These are phyloP conservation scores for Takifugu rubripes DNA, from an alignment of 2,797 vertebrate species.

Conservation along the genomic window DNA sequence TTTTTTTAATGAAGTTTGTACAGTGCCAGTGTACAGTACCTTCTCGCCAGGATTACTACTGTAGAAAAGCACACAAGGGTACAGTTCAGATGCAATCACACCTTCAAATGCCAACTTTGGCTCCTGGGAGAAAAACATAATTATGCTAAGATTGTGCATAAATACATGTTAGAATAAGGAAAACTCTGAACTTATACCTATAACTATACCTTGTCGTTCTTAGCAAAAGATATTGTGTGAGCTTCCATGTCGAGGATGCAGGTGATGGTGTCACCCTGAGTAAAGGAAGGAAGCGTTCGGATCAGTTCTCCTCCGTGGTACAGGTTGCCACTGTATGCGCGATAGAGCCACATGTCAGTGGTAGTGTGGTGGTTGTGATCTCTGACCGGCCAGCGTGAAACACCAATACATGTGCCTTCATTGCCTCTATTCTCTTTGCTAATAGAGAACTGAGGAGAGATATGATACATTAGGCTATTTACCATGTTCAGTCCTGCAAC, in stretches of 20 bases:
- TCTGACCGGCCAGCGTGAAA: slow-evolving; percentile 80
- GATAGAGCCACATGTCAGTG: slow-evolving; percentile 84
- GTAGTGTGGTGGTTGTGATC: slow-evolving; percentile 84
- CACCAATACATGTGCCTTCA: slow-evolving; percentile 79
- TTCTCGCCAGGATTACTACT: slow-evolving; percentile 85
- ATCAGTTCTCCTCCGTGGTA: slow-evolving; percentile 81
- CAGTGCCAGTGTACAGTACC: slow-evolving; percentile 42
- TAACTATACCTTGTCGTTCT: slow-evolving; percentile 77
- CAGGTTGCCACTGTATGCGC: slow-evolving; percentile 81
- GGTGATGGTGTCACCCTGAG: slow-evolving; percentile 82
- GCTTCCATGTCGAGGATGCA: slow-evolving; percentile 84
- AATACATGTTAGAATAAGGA: neutral
- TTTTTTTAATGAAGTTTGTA: neutral
- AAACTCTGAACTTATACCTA: neutral
- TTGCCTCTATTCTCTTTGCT: slow-evolving; percentile 83
- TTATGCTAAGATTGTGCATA: neutral
- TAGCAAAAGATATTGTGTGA: slow-evolving; percentile 80
- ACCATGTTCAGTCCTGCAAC: neutral
- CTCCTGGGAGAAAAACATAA: slow-evolving; percentile 62
- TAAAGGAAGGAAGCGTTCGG: slow-evolving; percentile 78
- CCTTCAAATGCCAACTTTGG: slow-evolving; percentile 83
- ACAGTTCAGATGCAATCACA: slow-evolving; percentile 77
- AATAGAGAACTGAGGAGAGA: slow-evolving; percentile 72
- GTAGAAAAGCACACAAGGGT: slow-evolving; percentile 83
- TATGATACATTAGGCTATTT: neutral